Evolutionary conservation across 1,140 invertebrate species (phyloP).

Genomic region (Lanistes nyassanus): DNA sequence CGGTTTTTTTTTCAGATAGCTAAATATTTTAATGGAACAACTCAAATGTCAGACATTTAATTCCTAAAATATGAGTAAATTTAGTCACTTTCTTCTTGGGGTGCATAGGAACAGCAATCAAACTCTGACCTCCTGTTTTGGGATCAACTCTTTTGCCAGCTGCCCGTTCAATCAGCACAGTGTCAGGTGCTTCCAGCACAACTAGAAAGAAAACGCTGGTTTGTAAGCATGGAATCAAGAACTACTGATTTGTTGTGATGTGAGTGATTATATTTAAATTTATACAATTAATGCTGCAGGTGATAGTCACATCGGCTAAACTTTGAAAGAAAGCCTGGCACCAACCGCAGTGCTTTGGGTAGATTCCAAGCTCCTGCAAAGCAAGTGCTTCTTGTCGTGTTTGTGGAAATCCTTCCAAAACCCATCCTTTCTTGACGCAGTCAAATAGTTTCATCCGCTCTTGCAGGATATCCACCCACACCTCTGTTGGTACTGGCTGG

Average conservation of each 20-base stretch:
- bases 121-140: slow-evolving; percentile 59
- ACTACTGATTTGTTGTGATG: too few species aligned
- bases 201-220: slow-evolving; percentile 49
- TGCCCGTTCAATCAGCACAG: slow-evolving; percentile 66
- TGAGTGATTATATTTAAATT: too few species aligned
- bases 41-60: too few species aligned
- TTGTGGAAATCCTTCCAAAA: slow-evolving; percentile 65
- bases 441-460: slow-evolving; percentile 61
- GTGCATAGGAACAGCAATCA: neutral
- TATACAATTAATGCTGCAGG: too few species aligned
- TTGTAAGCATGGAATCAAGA: neutral
- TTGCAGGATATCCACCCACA: slow-evolving; percentile 60
- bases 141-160: slow-evolving; percentile 65
- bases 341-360: slow-evolving; percentile 65
- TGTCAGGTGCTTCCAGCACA: slow-evolving; percentile 63
- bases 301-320: neutral
- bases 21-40: too few species aligned
- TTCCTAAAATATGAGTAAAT: neutral
- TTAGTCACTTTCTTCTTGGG: neutral
- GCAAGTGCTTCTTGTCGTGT: slow-evolving; percentile 62
- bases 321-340: neutral
- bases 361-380: slow-evolving; percentile 59
- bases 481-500: slow-evolving; percentile 56
- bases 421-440: slow-evolving; percentile 65
- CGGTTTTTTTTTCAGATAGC: too few species aligned